phyloP scores from a whole-genome alignment of 2,113 vertebrate species.

The Xiphophorus couchianus region DNA sequence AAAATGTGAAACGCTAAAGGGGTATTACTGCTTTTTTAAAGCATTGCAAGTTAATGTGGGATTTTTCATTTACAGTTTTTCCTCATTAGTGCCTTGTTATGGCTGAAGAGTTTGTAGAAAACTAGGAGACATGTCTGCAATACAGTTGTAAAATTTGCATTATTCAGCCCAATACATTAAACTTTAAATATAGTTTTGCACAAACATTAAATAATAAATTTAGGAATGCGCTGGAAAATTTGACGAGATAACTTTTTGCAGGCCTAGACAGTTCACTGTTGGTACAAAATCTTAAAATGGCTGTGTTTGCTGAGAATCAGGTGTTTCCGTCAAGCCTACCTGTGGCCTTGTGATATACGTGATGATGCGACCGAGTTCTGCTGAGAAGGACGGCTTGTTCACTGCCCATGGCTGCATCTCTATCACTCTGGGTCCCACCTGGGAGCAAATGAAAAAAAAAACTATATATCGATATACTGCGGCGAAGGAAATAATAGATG shows the following conservation, averaged over 20 bases:
- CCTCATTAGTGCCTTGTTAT: neutral
- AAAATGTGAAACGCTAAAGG: too few species aligned
- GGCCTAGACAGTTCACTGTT: neutral
- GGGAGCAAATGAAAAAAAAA: slow-evolving; percentile 10
- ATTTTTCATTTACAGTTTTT: neutral
- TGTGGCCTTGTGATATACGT: slow-evolving; percentile 70
- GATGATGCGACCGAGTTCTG: slow-evolving; percentile 63
- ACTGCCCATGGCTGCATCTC: slow-evolving; percentile 55
- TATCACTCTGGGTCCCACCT: slow-evolving; percentile 60
- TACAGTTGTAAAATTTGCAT: neutral
- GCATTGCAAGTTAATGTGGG: too few species aligned
- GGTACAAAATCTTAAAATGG: neutral
- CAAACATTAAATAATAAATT: neutral
- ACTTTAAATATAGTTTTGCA: neutral
- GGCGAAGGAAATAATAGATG: neutral
- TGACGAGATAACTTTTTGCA: neutral
- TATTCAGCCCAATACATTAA: neutral
- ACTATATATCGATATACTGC: slow-evolving; percentile 10
- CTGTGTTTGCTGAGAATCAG: neutral
- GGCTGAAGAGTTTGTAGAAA: neutral
- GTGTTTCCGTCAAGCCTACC: slow-evolving; percentile 48
- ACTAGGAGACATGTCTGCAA: neutral
- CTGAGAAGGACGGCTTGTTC: slow-evolving; percentile 61
- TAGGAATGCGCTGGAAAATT: neutral
- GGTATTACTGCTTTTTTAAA: too few species aligned